Evolutionary conservation across 2,888 invertebrate genomes (phyloP).

Genomic region (Tipula unca): DNA sequence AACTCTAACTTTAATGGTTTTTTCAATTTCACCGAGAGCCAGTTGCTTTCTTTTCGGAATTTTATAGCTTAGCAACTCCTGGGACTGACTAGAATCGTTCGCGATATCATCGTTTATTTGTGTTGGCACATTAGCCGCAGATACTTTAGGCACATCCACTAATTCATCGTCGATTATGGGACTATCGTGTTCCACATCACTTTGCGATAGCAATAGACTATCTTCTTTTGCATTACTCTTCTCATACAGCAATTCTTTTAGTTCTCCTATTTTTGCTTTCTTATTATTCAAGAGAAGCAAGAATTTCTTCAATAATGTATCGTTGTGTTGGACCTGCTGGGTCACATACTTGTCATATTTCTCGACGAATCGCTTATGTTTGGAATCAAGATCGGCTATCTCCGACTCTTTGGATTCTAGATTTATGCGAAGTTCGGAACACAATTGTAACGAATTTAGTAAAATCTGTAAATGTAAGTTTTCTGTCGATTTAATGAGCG

Average conservation of each 20-base stretch:
- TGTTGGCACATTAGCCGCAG: neutral
- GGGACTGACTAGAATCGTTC: neutral
- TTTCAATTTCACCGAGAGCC: neutral
- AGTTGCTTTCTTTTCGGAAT: neutral
- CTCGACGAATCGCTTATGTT: neutral
- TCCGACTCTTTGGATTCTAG: neutral
- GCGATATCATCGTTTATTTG: neutral
- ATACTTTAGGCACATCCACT: neutral
- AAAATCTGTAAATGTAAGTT: neutral
- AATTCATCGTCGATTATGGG: neutral
- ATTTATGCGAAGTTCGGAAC: neutral
- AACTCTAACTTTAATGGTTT: neutral
- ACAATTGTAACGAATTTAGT: neutral
- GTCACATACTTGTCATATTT: neutral
- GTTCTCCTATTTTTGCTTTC: neutral
- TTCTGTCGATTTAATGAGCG: neutral
- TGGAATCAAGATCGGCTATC: neutral
- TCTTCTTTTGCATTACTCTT: neutral
- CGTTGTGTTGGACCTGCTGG: neutral
- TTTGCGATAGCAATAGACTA: neutral
- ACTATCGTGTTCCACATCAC: neutral
- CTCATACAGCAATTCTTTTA: neutral
- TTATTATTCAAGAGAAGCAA: neutral
- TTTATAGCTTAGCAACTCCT: neutral
- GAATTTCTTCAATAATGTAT: neutral